Evolutionary conservation across 2,888 invertebrate species (phyloP).

Genomic region (Drosophila tripunctata): DNA sequence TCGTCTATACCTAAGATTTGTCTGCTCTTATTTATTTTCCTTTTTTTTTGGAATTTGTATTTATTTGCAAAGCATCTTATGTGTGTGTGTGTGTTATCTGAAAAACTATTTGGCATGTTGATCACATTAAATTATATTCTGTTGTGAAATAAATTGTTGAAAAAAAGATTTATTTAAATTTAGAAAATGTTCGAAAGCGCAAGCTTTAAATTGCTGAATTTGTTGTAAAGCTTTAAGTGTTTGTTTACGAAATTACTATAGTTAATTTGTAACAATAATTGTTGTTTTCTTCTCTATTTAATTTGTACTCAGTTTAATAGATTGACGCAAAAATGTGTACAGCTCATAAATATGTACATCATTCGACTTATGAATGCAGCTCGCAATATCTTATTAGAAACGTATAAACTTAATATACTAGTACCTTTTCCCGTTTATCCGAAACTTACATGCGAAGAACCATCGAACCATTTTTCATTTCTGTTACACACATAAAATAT

Average conservation of each 20-base stretch:
- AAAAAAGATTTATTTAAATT: background rate
- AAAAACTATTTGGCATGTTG: conserved; percentile 18
- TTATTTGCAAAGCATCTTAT: conserved; percentile 5
- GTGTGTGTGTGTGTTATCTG: too few relatives aligned
- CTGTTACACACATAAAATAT: conserved; percentile 51
- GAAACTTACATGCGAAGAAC: conserved; percentile 23
- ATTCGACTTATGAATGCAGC: conserved; percentile 23
- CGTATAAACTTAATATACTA: conserved; percentile 39
- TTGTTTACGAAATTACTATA: background rate
- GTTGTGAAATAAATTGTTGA: conserved; percentile 3
- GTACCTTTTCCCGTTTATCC: conserved; percentile 24
- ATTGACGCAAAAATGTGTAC: too few relatives aligned
- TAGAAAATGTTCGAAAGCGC: background rate
- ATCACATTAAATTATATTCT: conserved; percentile 3
- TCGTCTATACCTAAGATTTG: conserved; percentile 26
- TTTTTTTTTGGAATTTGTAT: conserved; percentile 31
- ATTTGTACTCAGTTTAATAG: too few relatives aligned
- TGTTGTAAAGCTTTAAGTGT: too few relatives aligned
- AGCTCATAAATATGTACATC: background rate
- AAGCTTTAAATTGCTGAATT: background rate
- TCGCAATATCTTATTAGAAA: conserved; percentile 35
- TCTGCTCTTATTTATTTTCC: conserved; percentile 47
- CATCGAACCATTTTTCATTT: conserved; percentile 55
- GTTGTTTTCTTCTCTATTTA: too few relatives aligned
- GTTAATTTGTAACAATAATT: background rate